Base-by-base conservation (phyloP, 2,888 invertebrate genomes). In the Ornithoptera priamus region DNA sequence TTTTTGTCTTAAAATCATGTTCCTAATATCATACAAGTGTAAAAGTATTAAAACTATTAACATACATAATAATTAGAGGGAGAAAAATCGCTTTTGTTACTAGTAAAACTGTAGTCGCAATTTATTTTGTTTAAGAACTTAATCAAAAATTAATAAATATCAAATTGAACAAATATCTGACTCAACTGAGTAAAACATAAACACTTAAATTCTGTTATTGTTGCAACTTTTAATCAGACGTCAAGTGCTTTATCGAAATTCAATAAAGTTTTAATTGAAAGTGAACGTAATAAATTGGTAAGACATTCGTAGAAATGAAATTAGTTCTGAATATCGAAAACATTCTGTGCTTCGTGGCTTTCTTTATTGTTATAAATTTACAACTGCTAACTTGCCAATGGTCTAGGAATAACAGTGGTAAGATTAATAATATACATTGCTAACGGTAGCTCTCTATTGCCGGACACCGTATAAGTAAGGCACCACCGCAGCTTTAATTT, bases 281-380 rank as follows among this genome's bases (percentile, higher is more conserved):
- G 62, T 64, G 57, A 63, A 66, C 42, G 64, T 72, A 72, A 58
- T 66, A 71, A 72, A 65, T 65, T 30, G 65, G 67, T 71, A 17
- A 50, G 67, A 65, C 69, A 65, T 68, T 66, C 68, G 46, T 72
- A 70, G 76, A 72, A 77, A 82, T 82, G 77, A 74, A 81, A 79
- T 78, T 81, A 78, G 77, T 79, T 77, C 75, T 74, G 78, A 58
- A 62, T 59, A 36, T 58, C 36, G 62, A 59, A 59, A 20, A 57
- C 30, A 20, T 30, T 22, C 22, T 62, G 17, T 53, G 58, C 20
- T 58, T 66, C 10, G 62, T 58, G 2, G 53, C 17, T 8, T 61
- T 69, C 58, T 56, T 69, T 71, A 68, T 67, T 64, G 20, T 70
- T 62, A 67, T 71, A 56, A 69, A 42, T 70, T 46, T 72, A 67